These are phyloP conservation scores for Caiman crocodilus DNA, from an alignment of 2,797 vertebrate genomes.

Conservation along the genomic window DNA sequence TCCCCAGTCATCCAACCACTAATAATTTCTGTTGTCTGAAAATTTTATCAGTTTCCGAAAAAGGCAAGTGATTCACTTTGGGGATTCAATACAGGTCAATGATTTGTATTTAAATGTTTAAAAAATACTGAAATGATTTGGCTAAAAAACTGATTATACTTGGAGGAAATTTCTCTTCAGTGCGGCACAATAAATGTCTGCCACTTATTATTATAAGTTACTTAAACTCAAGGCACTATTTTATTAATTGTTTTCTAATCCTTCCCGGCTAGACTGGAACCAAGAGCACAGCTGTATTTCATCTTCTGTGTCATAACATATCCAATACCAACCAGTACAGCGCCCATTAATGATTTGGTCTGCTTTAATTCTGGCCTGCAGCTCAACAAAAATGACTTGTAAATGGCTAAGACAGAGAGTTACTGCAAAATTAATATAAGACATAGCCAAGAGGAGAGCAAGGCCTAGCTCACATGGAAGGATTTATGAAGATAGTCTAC, in stretches of 20 bases:
- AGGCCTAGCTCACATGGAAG: background rate
- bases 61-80: background rate
- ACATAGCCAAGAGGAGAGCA: background rate
- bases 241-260: conserved; percentile 70
- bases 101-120: conserved; percentile 36
- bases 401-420: background rate
- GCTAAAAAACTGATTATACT: conserved; percentile 55
- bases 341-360: background rate
- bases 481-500: background rate
- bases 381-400: background rate
- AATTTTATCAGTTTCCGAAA: background rate
- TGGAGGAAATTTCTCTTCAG: conserved; percentile 52
- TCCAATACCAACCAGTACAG: background rate
- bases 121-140: conserved; percentile 50
- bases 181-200: conserved; percentile 62
- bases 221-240: conserved; percentile 67
- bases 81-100: conserved; percentile 50
- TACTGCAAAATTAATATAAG: background rate
- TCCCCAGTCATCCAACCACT: background rate
- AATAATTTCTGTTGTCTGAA: background rate
- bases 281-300: background rate
- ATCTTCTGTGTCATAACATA: background rate
- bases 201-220: conserved; percentile 70
- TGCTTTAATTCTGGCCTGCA: background rate
- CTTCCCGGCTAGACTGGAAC: conserved; percentile 9